A percentile compares a stretch with the other conserved stretches of the same genome.
phyloP scores from a whole-genome alignment of 2,113 vertebrate genomes.

The Thamnophis sirtalis region DNA sequence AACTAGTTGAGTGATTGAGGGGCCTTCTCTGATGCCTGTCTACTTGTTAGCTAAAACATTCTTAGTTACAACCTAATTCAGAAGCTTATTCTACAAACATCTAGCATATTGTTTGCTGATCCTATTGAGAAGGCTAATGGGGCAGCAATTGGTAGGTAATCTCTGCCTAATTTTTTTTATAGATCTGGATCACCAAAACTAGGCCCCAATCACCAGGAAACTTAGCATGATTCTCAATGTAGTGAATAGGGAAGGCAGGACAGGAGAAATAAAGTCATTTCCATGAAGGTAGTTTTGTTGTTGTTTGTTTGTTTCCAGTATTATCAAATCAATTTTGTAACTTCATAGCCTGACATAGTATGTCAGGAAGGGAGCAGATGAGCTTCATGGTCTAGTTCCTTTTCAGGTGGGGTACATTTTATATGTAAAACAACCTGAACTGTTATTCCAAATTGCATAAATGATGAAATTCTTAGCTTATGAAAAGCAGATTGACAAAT shows the following conservation, averaged over 20 bases:
- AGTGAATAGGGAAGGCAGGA: neutral
- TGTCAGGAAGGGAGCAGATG: neutral
- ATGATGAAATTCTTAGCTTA: neutral
- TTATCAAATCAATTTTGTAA: neutral
- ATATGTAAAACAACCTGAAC: neutral
- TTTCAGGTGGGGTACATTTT: neutral
- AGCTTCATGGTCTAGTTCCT: neutral
- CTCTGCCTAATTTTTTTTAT: neutral
- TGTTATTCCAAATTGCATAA: neutral
- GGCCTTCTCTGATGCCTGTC: neutral
- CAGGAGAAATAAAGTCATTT: no score
- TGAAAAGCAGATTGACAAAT: neutral
- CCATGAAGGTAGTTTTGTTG: no score
- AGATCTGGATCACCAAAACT: neutral
- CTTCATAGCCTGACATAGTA: neutral
- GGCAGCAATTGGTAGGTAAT: neutral
- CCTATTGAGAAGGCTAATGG: neutral
- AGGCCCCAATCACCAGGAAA: neutral
- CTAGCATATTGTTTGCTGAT: neutral
- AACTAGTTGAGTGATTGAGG: neutral
- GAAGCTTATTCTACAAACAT: neutral
- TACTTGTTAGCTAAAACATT: neutral
- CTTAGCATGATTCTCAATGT: neutral
- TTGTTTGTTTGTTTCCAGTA: neutral
- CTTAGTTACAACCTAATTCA: neutral